Conservation (phyloP, 2,888 invertebrate genomes). For the Lagria hirta region DNA sequence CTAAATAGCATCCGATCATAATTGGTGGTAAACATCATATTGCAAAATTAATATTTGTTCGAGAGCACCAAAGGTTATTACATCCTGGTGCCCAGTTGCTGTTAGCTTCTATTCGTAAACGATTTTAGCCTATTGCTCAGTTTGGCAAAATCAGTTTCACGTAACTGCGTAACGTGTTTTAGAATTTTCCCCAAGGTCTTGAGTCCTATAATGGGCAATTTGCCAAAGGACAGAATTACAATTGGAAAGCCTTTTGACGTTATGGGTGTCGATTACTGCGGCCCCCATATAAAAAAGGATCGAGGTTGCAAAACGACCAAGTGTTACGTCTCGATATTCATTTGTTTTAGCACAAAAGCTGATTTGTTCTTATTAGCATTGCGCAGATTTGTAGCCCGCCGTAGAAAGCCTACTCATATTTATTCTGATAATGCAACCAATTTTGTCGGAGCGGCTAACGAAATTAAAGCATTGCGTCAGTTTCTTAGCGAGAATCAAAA, state of each 20-base stretch:
- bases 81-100: not conserved
- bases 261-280: slow-evolving; percentile 1
- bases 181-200: not conserved
- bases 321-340: slow-evolving; percentile 1
- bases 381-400: not conserved
- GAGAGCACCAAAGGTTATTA: no score
- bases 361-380: slow-evolving; percentile 1
- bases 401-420: not conserved
- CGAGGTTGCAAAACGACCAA: not conserved
- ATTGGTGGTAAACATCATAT: no score
- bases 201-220: not conserved
- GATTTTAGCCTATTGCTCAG: not conserved
- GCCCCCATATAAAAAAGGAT: not conserved
- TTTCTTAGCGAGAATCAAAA: no score
- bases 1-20: no score
- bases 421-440: slow-evolving; percentile 7
- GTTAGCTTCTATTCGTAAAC: not conserved
- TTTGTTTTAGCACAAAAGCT: slow-evolving; percentile 3
- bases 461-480: no score
- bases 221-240: not conserved
- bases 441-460: slow-evolving; percentile 6
- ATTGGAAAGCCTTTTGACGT: not conserved
- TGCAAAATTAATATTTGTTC: no score
- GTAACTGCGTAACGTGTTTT: not conserved
- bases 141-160: not conserved